Base-by-base conservation (phyloP, 2,797 vertebrate species). In the Lycodopsis pacificus region DNA sequence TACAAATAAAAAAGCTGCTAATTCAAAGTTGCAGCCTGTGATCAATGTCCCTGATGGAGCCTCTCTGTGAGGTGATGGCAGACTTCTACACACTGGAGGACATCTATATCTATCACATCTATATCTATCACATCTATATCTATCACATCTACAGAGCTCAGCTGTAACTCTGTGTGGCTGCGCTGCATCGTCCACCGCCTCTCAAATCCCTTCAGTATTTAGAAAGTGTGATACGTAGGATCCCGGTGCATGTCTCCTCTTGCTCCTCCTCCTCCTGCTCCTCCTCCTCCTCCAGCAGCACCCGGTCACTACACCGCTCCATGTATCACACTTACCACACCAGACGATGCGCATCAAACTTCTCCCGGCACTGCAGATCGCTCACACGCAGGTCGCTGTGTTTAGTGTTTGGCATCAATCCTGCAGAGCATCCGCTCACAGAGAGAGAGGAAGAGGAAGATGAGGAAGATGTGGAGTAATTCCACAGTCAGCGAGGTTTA, bases 291-390 rank as follows among this genome's bases (percentile, higher is more conserved):
- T 17, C 14, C 44, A 17, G 44, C 44, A 46, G 44, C 44, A 46
- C 44, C 5, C 44, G 6, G 15, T 53, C 49, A 22, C n/a, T 25
- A 25, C 22, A 17, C 56, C 17, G 30, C 15, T 8, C 56, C 32
- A 30, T 2, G 10, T 58, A 5, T 34, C 30, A 34, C 17, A 20
- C 92, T 93, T 88, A 93, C 93, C 93, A 82, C 90, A 77, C 80
- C 70, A 85, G 90, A 90, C 88, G 87, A 78, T 76, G 91, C 88
- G 86, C 84, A 85, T 87, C 83, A 82, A 91, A 90, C 89, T 93
- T 93, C 86, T 86, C 72, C 81, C 81, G 1, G 15, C 77, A 81
- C 86, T 73, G 83, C 11, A 53, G 87, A 72, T 62, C 19, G 59
- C 71, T 89, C 86, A 65, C 83, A 80, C 86, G 90, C 85, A 82